phyloP scores from a whole-genome alignment of 2,888 invertebrate genomes.

The Synergus laeviventris region DNA sequence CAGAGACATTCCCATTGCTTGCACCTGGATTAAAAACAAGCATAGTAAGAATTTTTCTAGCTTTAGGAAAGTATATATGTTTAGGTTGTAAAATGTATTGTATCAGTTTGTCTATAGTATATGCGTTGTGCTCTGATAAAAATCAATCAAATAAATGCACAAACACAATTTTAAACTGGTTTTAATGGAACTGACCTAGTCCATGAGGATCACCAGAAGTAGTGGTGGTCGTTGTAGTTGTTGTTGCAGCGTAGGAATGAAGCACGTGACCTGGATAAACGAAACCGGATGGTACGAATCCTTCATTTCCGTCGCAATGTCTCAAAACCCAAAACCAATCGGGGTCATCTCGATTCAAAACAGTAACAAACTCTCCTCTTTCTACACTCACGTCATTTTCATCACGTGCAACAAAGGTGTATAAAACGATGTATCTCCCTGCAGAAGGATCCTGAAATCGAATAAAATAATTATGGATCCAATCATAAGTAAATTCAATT shows the following conservation, averaged over 20 bases:
- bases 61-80: not conserved
- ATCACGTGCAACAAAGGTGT: conserved; percentile 94
- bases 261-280: conserved; percentile 86
- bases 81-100: conserved; percentile 8
- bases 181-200: conserved; percentile 62
- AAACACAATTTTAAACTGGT: not conserved
- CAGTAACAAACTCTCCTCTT: conserved; percentile 96
- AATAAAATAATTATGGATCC: not conserved
- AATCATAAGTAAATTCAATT: not conserved
- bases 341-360: conserved; percentile 94
- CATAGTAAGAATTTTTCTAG: not conserved
- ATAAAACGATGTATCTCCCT: conserved; percentile 93
- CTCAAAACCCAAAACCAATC: conserved; percentile 98
- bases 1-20: conserved; percentile 65
- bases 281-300: conserved; percentile 96
- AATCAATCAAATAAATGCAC: not conserved
- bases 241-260: conserved; percentile 72
- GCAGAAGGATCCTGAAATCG: conserved; percentile 83
- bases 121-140: not conserved
- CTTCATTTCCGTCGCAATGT: conserved; percentile 92
- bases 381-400: conserved; percentile 97
- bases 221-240: conserved; percentile 67
- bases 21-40: conserved; percentile 58
- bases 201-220: conserved; percentile 68
- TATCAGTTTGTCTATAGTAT: conserved; percentile 23